phyloP scores from a whole-genome alignment of 2,113 vertebrate genomes.

The Zosterops borbonicus region DNA sequence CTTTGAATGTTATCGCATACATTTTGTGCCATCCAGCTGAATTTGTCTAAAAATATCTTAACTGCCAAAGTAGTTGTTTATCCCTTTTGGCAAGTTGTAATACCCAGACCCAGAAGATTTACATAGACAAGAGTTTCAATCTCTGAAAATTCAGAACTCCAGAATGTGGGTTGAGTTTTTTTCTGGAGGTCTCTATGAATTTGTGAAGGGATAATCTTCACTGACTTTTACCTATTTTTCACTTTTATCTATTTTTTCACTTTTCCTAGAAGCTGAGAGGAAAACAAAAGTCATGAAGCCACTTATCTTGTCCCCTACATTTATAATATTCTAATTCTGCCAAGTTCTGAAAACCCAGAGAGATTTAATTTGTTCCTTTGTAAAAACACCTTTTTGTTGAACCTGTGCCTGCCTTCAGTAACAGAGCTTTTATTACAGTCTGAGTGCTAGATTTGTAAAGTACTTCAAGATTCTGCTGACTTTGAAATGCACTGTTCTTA shows the following conservation, averaged over 20 bases:
- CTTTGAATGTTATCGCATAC: neutral
- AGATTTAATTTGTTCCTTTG: neutral
- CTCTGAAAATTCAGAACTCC: neutral
- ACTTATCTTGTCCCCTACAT: neutral
- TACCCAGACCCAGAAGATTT: neutral
- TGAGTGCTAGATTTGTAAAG: neutral
- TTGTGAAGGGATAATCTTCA: neutral
- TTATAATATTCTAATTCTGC: neutral
- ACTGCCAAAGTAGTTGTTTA: neutral
- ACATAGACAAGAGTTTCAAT: neutral
- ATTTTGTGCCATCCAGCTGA: neutral
- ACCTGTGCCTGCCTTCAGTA: neutral
- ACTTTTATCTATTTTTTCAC: neutral
- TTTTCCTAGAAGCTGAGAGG: neutral
- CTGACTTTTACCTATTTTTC: neutral
- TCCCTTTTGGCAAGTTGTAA: neutral
- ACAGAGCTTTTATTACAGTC: neutral
- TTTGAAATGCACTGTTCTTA: accelerated
- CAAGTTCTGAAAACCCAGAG: neutral
- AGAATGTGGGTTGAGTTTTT: neutral
- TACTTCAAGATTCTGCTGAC: neutral
- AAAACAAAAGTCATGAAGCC: neutral
- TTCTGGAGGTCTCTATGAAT: neutral
- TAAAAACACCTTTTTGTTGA: neutral
- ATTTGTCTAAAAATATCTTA: neutral